phyloP scores from a whole-genome alignment of 2,113 vertebrate species.

The Agapornis roseicollis region DNA sequence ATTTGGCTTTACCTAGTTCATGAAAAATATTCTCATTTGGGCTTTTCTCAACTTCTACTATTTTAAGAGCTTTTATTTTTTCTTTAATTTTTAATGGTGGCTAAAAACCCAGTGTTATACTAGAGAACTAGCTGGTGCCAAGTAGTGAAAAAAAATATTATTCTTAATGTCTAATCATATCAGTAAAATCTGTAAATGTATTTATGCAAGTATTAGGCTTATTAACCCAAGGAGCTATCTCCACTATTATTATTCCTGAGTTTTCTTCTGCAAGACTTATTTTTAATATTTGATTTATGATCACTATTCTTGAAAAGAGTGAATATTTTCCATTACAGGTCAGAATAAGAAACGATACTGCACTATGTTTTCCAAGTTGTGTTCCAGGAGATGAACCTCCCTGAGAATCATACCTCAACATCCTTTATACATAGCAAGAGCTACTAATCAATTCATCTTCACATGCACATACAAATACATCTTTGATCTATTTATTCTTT shows the following conservation, averaged over 20 bases:
- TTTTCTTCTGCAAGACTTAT: background rate
- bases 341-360: background rate
- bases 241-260: background rate
- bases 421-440: background rate
- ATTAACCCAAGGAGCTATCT: background rate
- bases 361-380: background rate
- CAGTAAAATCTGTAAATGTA: background rate
- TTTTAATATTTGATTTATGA: background rate
- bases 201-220: background rate
- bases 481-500: background rate
- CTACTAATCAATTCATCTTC: background rate
- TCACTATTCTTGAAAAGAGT: background rate
- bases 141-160: background rate
- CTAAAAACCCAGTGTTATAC: accelerated
- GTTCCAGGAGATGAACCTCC: background rate
- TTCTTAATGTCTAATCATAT: background rate
- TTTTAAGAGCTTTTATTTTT: background rate
- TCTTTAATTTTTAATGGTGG: background rate
- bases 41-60: background rate
- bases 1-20: background rate
- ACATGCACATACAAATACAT: background rate
- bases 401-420: background rate
- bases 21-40: background rate
- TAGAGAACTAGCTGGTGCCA: background rate
- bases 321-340: background rate